These are phyloP conservation scores for Gila robusta DNA, from an alignment of 2,797 vertebrate species.

Conservation along the genomic window DNA sequence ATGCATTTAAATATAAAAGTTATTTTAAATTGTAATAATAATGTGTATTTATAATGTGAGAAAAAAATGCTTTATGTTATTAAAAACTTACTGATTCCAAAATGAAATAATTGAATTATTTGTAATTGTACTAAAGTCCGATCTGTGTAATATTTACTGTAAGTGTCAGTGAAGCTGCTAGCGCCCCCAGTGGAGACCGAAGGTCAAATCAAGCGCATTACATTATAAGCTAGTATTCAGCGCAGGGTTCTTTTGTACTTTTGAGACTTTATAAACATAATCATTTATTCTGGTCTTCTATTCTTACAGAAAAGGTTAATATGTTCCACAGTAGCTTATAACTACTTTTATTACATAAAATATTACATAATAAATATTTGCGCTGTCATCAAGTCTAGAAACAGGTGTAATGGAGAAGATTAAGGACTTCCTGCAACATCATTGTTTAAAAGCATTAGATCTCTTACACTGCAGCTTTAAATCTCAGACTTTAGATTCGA, in stretches of 20 bases:
- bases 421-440: not conserved
- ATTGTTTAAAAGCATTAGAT: not conserved
- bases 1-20: not conserved
- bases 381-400: not conserved
- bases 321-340: not conserved
- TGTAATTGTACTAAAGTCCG: not conserved
- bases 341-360: not conserved
- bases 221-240: not conserved
- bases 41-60: not conserved
- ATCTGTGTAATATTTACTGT: too few relatives aligned
- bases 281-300: not conserved
- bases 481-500: not conserved
- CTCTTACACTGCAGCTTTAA: not conserved
- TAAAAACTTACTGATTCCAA: not conserved
- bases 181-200: not conserved
- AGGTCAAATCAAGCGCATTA: not conserved
- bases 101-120: not conserved
- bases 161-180: too few relatives aligned
- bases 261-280: not conserved
- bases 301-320: not conserved
- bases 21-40: not conserved
- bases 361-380: not conserved
- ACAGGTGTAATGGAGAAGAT: not conserved
- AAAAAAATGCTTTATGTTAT: not conserved
- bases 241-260: not conserved